Percentiles rank a stretch among this genome's conserved stretches.
phyloP scores from a whole-genome alignment of 2,797 vertebrate genomes.

The Rhabdomys pumilio region DNA sequence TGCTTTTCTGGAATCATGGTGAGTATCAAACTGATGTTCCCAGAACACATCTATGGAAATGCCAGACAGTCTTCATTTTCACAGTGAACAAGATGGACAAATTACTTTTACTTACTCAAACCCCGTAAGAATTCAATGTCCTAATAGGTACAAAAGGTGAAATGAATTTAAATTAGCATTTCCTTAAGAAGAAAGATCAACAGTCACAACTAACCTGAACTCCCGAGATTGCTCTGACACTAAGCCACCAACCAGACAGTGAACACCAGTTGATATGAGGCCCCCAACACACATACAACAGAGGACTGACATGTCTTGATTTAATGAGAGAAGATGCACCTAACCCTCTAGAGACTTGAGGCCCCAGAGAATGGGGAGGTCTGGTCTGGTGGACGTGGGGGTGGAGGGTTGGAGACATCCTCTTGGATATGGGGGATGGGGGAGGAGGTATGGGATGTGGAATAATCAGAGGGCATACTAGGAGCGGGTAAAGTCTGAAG shows the following conservation, averaged over 20 bases:
- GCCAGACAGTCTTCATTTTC: background rate
- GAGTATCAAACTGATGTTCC: background rate
- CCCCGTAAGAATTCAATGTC: background rate
- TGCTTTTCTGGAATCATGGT: slow-evolving; percentile 23
- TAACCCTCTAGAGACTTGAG: background rate
- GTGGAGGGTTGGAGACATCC: background rate
- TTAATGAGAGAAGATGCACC: background rate
- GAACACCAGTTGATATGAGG: background rate
- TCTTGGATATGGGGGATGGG: background rate
- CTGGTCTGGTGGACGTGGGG: background rate
- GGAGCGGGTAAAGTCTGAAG: background rate
- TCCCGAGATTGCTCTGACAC: background rate
- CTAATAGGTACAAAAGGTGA: background rate
- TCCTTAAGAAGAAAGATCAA: slow-evolving; percentile 10
- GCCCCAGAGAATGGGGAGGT: background rate
- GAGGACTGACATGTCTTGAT: background rate
- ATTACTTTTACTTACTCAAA: background rate
- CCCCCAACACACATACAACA: background rate
- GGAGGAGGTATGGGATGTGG: background rate
- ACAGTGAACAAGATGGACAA: background rate
- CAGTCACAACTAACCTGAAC: background rate
- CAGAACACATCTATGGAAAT: background rate
- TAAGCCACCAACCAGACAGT: background rate
- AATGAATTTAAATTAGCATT: background rate
- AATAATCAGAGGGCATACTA: background rate